phyloP scores from a whole-genome alignment of 1,140 invertebrate species.

The Campodea augens region DNA sequence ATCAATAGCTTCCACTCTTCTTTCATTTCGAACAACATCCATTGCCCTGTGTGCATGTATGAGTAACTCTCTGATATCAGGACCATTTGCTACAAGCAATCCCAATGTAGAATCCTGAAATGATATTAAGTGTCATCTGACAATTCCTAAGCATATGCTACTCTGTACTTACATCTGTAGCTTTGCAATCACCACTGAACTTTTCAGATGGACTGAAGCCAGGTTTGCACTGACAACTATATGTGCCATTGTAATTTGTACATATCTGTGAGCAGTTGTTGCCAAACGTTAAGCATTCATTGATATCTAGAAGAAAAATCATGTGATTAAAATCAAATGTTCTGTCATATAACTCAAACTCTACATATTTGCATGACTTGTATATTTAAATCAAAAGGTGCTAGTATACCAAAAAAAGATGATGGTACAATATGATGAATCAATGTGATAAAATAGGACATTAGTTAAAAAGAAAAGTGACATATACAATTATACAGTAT shows the following conservation, averaged over 20 bases:
- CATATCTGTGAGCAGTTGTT: conserved; percentile 86
- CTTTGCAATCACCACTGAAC: conserved; percentile 61
- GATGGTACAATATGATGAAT: no score
- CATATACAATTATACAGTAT: no score
- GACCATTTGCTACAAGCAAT: conserved; percentile 43
- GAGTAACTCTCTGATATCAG: conserved; percentile 61
- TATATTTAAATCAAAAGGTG: no score
- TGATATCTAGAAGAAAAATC: conserved; percentile 41
- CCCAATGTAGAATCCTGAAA: conserved; percentile 14
- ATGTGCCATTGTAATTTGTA: conserved; percentile 78
- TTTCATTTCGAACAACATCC: conserved; percentile 59
- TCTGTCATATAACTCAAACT: no score
- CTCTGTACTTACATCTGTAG: no score
- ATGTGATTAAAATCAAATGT: no score
- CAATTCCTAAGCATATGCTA: no score
- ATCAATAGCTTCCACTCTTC: conserved; percentile 70
- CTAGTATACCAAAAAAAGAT: no score
- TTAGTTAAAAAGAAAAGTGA: no score
- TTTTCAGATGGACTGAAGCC: conserved; percentile 58
- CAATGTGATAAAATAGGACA: no score
- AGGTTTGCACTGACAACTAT: conserved; percentile 62
- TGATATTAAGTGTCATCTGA: no score
- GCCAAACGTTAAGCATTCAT: conserved; percentile 64
- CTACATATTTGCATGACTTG: no score
- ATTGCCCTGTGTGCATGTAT: conserved; percentile 42